phyloP scores from a whole-genome alignment of 2,888 invertebrate species.

The Dolichopus griseipennis region DNA sequence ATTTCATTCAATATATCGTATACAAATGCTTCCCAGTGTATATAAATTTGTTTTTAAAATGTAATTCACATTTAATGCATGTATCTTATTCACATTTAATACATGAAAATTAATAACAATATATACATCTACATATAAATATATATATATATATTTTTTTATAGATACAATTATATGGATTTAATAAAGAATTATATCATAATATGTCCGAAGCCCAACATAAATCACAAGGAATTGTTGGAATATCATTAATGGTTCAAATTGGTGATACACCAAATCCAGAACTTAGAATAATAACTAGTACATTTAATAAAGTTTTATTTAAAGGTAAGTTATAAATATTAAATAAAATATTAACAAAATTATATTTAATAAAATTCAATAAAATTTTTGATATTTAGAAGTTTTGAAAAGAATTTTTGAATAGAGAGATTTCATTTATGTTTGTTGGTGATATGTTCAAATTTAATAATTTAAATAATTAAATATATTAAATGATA shows the following conservation, averaged over 20 bases:
- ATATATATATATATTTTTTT: constrained; percentile 27
- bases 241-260: constrained; percentile 89
- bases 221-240: constrained; percentile 94
- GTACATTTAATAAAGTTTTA: constrained; percentile 75
- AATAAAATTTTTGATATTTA: no score
- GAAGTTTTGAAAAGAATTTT: no score
- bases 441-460: no score
- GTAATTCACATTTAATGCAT: no score
- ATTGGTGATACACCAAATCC: constrained; percentile 79
- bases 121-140: constrained; percentile 8
- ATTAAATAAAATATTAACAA: background rate
- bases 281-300: constrained; percentile 77
- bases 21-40: no score
- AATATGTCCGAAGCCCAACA: constrained; percentile 94
- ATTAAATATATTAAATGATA: no score
- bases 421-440: no score
- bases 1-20: no score
- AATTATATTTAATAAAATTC: no score
- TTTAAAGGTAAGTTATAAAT: constrained; percentile 68
- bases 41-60: no score
- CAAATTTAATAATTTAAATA: no score
- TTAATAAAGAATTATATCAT: constrained; percentile 92
- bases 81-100: no score
- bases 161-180: constrained; percentile 93
- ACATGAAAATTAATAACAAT: constrained; percentile 12